Conservation (phyloP, 1,140 invertebrate species). For the Trichonephila inaurata region DNA sequence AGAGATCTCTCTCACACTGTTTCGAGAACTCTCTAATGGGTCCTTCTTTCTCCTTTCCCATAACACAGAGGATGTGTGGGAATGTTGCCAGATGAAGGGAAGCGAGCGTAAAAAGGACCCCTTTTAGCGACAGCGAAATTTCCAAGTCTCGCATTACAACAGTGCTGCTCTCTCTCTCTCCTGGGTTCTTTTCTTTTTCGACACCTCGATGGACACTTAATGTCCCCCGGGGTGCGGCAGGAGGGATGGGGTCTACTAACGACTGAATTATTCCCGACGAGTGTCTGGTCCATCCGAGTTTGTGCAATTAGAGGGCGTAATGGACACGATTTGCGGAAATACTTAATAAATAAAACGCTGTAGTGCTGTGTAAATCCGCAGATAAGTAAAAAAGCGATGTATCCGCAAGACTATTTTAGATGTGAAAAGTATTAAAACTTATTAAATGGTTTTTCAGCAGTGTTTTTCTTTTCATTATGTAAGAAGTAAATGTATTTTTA, state of each 20-base stretch:
- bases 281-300: not conserved
- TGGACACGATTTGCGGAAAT: too few species aligned
- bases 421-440: too few species aligned
- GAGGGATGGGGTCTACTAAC: not conserved
- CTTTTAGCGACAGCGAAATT: slow-evolving; percentile 49
- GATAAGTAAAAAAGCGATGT: too few species aligned
- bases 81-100: slow-evolving; percentile 49
- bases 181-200: not conserved
- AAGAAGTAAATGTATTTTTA: too few species aligned
- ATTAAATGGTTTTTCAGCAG: too few species aligned
- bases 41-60: not conserved
- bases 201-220: not conserved
- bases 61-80: not conserved
- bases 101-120: slow-evolving; percentile 22
- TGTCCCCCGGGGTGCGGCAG: not conserved
- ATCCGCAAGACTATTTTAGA: too few species aligned
- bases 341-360: too few species aligned
- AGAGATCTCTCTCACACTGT: slow-evolving; percentile 29
- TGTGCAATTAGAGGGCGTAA: not conserved
- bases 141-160: slow-evolving; percentile 5
- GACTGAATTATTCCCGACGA: not conserved
- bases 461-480: too few species aligned
- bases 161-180: not conserved
- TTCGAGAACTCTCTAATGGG: slow-evolving; percentile 21
- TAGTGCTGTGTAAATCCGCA: too few species aligned